Conservation (phyloP, 1,140 invertebrate genomes). For the Drosophila simulans region DNA sequence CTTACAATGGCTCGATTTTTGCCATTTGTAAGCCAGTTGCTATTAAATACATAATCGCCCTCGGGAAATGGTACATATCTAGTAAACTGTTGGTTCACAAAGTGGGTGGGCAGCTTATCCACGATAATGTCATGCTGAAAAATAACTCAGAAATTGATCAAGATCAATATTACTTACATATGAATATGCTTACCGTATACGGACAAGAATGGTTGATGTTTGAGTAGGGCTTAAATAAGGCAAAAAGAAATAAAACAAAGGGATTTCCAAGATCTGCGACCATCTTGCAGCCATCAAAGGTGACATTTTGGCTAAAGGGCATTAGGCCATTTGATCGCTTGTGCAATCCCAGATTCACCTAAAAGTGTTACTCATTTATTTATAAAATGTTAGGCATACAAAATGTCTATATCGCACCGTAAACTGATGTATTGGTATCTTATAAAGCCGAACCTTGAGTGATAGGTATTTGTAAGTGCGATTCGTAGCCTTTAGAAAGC, state of each 20-base stretch:
- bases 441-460: background rate
- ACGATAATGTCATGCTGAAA: conserved; percentile 24
- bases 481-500: conserved; percentile 22
- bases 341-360: conserved; percentile 9
- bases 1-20: conserved; percentile 5
- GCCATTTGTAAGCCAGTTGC: conserved; percentile 4
- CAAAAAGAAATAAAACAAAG: conserved; percentile 3
- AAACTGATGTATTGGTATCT: conserved; percentile 6
- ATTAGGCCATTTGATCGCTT: conserved; percentile 22
- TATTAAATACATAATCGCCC: conserved; percentile 31
- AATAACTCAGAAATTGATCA: background rate
- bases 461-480: conserved; percentile 22
- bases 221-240: background rate
- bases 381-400: background rate
- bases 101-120: conserved; percentile 17
- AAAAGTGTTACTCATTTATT: background rate
- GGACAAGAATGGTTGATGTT: conserved; percentile 33
- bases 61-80: background rate
- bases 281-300: conserved; percentile 15
- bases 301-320: conserved; percentile 9
- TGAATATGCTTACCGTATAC: background rate
- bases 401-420: background rate
- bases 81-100: background rate
- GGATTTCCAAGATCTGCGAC: background rate
- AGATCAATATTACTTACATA: too few relatives aligned